Evolutionary conservation across 2,888 invertebrate species (phyloP).

Genomic region (Neoascia interrupta): DNA sequence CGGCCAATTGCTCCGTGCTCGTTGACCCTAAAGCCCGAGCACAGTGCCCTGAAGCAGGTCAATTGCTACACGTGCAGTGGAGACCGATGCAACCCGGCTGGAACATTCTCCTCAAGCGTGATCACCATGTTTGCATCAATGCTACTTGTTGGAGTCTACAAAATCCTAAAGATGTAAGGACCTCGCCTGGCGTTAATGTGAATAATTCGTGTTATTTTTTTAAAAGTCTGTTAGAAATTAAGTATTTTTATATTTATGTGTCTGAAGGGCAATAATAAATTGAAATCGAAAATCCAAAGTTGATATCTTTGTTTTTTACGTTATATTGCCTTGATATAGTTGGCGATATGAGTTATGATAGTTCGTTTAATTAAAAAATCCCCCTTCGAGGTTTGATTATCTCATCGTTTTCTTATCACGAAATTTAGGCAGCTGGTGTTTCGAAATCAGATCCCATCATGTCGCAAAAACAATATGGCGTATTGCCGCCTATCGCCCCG

Average conservation of each 20-base stretch:
- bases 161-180: constrained; percentile 28
- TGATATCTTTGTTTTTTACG: neutral
- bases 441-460: constrained; percentile 11
- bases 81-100: constrained; percentile 73
- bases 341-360: no score
- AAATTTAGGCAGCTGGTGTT: constrained; percentile 14
- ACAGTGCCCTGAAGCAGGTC: neutral
- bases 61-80: constrained; percentile 70
- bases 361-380: constrained; percentile 17
- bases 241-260: neutral
- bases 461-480: no score
- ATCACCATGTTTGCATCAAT: constrained; percentile 57
- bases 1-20: neutral
- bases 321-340: no score
- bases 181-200: neutral
- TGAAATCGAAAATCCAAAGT: neutral
- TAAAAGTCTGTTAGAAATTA: constrained; percentile 5
- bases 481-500: neutral
- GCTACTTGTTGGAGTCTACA: constrained; percentile 6
- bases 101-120: constrained; percentile 72
- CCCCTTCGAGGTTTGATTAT: neutral
- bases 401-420: neutral
- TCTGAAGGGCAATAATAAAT: neutral
- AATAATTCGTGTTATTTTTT: neutral
- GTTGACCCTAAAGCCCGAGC: neutral